Base-by-base conservation (phyloP, 30 jellyfish, hydroid and myxozoan genomes). In the Aurelia sp. region DNA sequence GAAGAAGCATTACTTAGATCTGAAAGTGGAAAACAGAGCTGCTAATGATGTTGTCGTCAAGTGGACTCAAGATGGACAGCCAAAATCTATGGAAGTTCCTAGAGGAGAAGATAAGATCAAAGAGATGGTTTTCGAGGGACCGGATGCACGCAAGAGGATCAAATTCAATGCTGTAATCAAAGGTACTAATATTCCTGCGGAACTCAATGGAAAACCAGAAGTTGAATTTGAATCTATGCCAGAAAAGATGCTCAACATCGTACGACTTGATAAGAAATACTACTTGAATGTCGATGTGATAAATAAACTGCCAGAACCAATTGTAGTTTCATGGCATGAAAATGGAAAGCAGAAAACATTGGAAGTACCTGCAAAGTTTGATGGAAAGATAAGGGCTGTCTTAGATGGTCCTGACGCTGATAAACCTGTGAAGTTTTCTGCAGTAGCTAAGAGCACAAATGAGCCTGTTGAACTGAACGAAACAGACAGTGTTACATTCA, bases 1-100 rank as follows among this genome's bases (percentile, higher is more conserved):
- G 17, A 27, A 64, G 59, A 33, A 72, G 44, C 57, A 71, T 24
- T 41, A 35, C 50, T 64, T 84, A 22, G 82, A 41, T 21, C 40
- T 72, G 63, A 48, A 64, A 20, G 31, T 84, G 5, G 59, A 70
- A 11, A 84, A 74, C 48, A 33, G 19, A 20, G 93, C 60, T 1
- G 35, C 41, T 10, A 66, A 48, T 5, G 86, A 67, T 35, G 78
- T 72, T 52, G 82, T 61, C 18, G 88, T 84, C 15, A 55, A 48
- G n/a, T 82, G 92, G 92, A 70, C 20, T 10, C 85, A 70, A 63
- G 20, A 61, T 41, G 82, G 77, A 60, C 22, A 59, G 51, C 38
- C 40, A 22, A 82, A 31, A 66, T 65, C 85, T 4, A 21, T 70
- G 12, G 63, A 69, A 10, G 41, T 82, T 41, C 24, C 12, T 40